Percentiles rank a stretch among this genome's conserved stretches.
phyloP scores from a whole-genome alignment of 2,888 invertebrate species.

The Sepiola atlantica region DNA sequence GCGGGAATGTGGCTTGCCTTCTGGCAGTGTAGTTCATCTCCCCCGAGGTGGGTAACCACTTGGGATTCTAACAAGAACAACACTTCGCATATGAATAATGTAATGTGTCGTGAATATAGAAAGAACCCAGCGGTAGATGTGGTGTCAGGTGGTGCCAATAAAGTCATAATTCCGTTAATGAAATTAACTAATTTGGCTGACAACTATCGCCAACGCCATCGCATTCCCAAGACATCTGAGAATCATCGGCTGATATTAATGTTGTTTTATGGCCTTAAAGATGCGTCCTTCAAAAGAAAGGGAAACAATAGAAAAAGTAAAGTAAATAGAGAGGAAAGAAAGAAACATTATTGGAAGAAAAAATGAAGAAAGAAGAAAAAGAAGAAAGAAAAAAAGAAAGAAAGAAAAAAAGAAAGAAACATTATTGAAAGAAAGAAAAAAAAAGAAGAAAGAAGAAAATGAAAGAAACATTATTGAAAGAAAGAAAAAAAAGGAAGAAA shows the following conservation, averaged over 20 bases:
- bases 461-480: too few relatives aligned
- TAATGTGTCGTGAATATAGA: not conserved
- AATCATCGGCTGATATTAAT: not conserved
- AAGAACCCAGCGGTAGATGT: not conserved
- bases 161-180: not conserved
- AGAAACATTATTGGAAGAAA: not conserved
- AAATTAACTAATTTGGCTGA: not conserved
- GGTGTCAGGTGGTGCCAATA: not conserved
- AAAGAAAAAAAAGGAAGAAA: not conserved
- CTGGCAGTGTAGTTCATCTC: not conserved
- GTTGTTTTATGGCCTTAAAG: not conserved
- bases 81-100: not conserved
- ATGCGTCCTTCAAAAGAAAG: not conserved
- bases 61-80: not conserved
- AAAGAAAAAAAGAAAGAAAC: too few relatives aligned
- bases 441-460: too few relatives aligned
- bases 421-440: not conserved
- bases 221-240: not conserved
- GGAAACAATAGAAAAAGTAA: not conserved
- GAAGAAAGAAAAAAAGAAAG: too few relatives aligned
- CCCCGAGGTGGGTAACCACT: not conserved
- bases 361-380: not conserved
- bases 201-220: not conserved
- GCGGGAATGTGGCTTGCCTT: not conserved
- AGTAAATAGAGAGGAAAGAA: too few relatives aligned